Evolutionary conservation across 2,797 vertebrate genomes (phyloP).

Genomic region (Setipinna tenuifilis): DNA sequence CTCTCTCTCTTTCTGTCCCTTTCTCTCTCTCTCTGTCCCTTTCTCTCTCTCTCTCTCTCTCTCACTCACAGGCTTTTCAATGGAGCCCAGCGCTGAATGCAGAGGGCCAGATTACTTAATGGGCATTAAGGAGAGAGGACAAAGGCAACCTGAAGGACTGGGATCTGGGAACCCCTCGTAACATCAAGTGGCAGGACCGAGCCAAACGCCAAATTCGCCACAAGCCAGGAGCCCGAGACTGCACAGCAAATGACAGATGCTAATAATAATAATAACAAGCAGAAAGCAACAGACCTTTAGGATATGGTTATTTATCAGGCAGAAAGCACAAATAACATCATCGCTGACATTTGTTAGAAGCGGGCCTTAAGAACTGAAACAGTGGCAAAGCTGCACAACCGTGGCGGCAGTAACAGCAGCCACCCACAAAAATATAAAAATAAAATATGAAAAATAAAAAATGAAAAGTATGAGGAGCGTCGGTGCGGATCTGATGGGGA

Average conservation of each 20-base stretch:
- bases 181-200: not conserved
- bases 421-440: too few species aligned
- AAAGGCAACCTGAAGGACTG: not conserved
- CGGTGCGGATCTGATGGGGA: slow-evolving; percentile 35
- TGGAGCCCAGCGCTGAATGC: slow-evolving; percentile 2
- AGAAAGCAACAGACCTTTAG: not conserved
- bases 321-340: not conserved
- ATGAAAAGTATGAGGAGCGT: slow-evolving; percentile 4
- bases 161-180: not conserved
- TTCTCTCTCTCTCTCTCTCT: not conserved
- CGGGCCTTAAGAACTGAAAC: not conserved
- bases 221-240: not conserved
- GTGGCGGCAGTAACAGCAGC: not conserved
- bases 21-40: not conserved
- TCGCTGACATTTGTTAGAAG: not conserved
- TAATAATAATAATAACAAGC: not conserved
- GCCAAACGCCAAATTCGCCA: not conserved
- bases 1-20: not conserved
- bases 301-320: not conserved
- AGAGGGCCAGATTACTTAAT: not conserved
- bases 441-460: too few species aligned
- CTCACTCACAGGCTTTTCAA: not conserved
- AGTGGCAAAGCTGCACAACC: not conserved
- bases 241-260: not conserved
- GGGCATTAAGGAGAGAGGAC: not conserved